Conservation (phyloP, 1,140 invertebrate species). For the Melitaea cinxia region DNA sequence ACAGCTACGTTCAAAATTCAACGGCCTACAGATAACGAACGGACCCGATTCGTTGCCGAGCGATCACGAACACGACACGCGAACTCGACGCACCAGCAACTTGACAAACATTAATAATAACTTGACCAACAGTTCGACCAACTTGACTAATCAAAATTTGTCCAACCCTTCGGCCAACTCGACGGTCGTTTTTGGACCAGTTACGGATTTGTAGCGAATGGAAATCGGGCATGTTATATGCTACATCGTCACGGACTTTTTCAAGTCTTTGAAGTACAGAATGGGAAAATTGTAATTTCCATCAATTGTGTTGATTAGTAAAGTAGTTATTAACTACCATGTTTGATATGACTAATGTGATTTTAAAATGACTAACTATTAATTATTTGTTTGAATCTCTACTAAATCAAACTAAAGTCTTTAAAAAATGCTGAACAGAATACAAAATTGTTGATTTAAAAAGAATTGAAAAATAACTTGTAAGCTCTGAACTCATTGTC, state of each 20-base stretch:
- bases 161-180: constrained; percentile 24
- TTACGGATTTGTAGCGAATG: constrained; percentile 79
- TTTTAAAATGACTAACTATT: neutral
- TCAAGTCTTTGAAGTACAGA: constrained; percentile 46
- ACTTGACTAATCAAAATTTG: constrained; percentile 24
- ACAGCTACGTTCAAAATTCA: constrained; percentile 77
- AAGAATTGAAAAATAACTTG: neutral
- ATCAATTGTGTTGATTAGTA: constrained; percentile 11
- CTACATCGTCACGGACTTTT: constrained; percentile 48
- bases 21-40: constrained; percentile 61
- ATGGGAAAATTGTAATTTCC: constrained; percentile 18
- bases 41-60: constrained; percentile 66
- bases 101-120: constrained; percentile 60
- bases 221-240: constrained; percentile 46
- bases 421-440: neutral
- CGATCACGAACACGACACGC: constrained; percentile 63
- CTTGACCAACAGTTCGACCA: constrained; percentile 39
- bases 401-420: no score
- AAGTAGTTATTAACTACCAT: neutral
- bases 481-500: neutral
- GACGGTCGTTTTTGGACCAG: constrained; percentile 74
- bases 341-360: neutral
- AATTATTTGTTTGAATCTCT: no score
- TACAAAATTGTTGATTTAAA: neutral
- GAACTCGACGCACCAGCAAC: constrained; percentile 61